Evolutionary conservation across 2,888 invertebrate genomes (phyloP).

Genomic region (Cantharis flavilabris): DNA sequence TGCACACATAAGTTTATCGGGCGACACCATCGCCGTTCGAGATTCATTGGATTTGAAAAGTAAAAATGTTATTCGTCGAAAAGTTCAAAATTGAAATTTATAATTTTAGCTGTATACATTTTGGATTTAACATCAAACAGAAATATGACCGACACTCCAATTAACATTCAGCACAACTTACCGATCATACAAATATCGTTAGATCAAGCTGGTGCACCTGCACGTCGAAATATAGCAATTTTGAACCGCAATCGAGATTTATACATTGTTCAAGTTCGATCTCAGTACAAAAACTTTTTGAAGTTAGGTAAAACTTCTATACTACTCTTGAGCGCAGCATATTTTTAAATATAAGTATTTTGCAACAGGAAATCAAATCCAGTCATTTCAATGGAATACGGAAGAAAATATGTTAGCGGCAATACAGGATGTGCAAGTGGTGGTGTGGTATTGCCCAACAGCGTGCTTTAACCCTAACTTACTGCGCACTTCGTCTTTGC

Average conservation of each 20-base stretch:
- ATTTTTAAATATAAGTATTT: background rate
- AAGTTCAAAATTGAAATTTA: background rate
- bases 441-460: slow-evolving; percentile 83
- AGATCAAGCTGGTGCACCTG: slow-evolving; percentile 80
- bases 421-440: slow-evolving; percentile 76
- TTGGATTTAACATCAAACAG: slow-evolving; percentile 83
- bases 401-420: slow-evolving; percentile 79
- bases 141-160: slow-evolving; percentile 73
- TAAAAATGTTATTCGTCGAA: slow-evolving; percentile 48
- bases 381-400: slow-evolving; percentile 70
- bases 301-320: slow-evolving; percentile 66
- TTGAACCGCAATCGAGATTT: slow-evolving; percentile 89
- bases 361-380: slow-evolving; percentile 61
- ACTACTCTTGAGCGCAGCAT: background rate
- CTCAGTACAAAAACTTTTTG: slow-evolving; percentile 66
- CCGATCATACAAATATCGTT: slow-evolving; percentile 82
- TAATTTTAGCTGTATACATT: slow-evolving; percentile 72
- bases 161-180: slow-evolving; percentile 75
- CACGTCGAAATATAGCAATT: slow-evolving; percentile 83
- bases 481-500: slow-evolving; percentile 64
- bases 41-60: slow-evolving; percentile 85
- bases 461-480: slow-evolving; percentile 74
- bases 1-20: slow-evolving; percentile 79
- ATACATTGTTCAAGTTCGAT: slow-evolving; percentile 76
- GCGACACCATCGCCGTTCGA: slow-evolving; percentile 84